Percentiles rank a stretch among this genome's conserved stretches.
Evolutionary conservation across 1,140 invertebrate species (phyloP).

Genomic region (Lerema accius): DNA sequence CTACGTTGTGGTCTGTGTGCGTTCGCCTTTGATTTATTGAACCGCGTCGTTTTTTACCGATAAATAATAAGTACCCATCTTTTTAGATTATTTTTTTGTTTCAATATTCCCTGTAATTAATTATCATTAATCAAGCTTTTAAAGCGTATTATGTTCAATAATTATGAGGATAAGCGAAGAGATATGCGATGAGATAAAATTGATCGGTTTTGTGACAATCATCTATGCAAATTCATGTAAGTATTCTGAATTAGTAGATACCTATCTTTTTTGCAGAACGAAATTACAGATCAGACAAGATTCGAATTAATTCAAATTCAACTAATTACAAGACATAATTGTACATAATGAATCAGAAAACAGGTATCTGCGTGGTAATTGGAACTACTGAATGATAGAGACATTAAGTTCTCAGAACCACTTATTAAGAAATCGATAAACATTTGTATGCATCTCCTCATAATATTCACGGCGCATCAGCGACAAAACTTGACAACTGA

Average conservation of each 20-base stretch:
- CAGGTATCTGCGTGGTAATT: not conserved
- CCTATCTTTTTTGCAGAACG: constrained; percentile 12
- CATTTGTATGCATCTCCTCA: not conserved
- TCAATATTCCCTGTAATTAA: constrained; percentile 22
- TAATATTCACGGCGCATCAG: not conserved
- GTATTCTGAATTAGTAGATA: constrained; percentile 6
- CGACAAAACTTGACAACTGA: constrained; percentile 13
- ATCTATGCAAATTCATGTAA: constrained; percentile 32
- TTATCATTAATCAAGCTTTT: constrained; percentile 33
- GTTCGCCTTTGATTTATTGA: constrained; percentile 50
- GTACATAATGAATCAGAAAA: too few relatives aligned
- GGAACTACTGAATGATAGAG: not conserved
- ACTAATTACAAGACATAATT: too few relatives aligned
- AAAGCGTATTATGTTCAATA: constrained; percentile 29
- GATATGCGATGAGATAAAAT: constrained; percentile 25
- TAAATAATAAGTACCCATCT: constrained; percentile 37
- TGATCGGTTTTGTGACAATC: constrained; percentile 22
- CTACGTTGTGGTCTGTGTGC: constrained; percentile 40
- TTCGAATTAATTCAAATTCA: too few relatives aligned
- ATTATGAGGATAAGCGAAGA: constrained; percentile 24
- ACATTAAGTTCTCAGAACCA: not conserved
- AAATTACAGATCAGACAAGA: constrained; percentile 6
- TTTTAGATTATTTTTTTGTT: constrained; percentile 23
- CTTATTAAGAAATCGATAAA: not conserved
- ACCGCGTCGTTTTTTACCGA: constrained; percentile 47